Percentiles rank a stretch among this genome's conserved stretches.
Conservation (phyloP, 2,797 vertebrate species). For the Gila robusta region DNA sequence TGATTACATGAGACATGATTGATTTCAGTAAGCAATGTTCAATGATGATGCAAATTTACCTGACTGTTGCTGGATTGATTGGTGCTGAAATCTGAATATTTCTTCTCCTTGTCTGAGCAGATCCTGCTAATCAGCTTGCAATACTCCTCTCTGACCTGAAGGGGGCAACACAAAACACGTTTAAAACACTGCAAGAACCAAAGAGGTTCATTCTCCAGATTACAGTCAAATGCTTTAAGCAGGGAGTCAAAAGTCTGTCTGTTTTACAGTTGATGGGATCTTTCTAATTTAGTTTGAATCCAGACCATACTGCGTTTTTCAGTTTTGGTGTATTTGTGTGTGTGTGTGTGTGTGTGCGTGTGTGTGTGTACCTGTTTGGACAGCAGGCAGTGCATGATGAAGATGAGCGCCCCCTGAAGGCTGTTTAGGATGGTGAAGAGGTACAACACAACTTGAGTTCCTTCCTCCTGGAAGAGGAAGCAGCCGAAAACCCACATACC, state of each 20-base stretch:
- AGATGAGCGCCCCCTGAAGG: slow-evolving; percentile 87
- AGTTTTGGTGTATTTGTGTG: too few relatives aligned
- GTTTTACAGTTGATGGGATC: background rate
- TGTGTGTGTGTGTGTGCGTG: background rate
- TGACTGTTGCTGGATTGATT: slow-evolving; percentile 76
- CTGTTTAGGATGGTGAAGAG: slow-evolving; percentile 86
- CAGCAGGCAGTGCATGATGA: slow-evolving; percentile 86
- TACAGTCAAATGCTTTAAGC: too few relatives aligned
- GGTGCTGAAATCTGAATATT: slow-evolving; percentile 80
- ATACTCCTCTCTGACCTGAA: slow-evolving; percentile 89
- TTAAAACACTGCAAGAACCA: background rate
- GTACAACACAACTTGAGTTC: slow-evolving; percentile 69
- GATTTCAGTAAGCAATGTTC: background rate
- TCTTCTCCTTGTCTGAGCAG: slow-evolving; percentile 72
- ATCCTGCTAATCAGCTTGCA: slow-evolving; percentile 72
- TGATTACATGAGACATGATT: background rate
- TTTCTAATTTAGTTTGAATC: background rate
- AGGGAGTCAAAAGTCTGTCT: background rate
- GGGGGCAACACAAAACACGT: slow-evolving; percentile 62
- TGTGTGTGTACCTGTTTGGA: slow-evolving; percentile 77
- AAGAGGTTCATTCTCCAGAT: too few relatives aligned
- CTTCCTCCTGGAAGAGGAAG: slow-evolving; percentile 78
- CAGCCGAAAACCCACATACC: slow-evolving; percentile 88
- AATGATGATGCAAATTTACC: slow-evolving; percentile 7
- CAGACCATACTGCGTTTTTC: background rate